Evolutionary conservation across 2,797 vertebrate genomes (phyloP), one percentile per base, ranked within the genome.

Genomic region (Mus caroli): DNA sequence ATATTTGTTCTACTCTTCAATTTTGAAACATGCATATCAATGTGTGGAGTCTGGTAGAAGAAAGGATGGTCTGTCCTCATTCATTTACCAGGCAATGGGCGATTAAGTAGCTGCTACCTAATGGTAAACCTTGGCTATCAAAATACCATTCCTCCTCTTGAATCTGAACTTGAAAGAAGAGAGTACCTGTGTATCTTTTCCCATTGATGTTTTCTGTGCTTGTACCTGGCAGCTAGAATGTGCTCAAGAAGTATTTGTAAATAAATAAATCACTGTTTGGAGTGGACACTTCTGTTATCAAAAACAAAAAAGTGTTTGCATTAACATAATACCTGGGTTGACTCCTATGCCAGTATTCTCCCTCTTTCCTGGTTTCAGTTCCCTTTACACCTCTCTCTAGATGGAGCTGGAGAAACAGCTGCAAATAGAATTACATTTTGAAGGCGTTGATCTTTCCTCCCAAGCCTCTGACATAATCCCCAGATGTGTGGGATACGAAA

Each of bases 341-440:
- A 85, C 40, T 78, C 40, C 37, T n/a, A 50, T 10, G 11, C 37
- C 75, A 73, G 20, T 28, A 9, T 43, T 80, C 84, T 80, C 77
- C 19, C 60, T 95, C 56, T 93, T 85, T 40, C 40, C 67, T 90
- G 9, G 52, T 34, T 15, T 20, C 10, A 8, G 1, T 90, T 56
- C 15, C 10, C 40, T 76, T 40, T 37, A 67, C 4, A 77, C 9
- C 46, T 78, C 12, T 50, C 7, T 92, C 54, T 64, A 93, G 43
- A 12, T 17, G 12, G 71, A 93, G 15, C 14, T 91, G 15, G 31
- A 73, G 67, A 90, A 94, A 94, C 13, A 94, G 84, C 64, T 67
- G 75, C 79, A 87, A 87, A 96, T 84, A 67, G 46, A 79, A 92
- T 92, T 31, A 56, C 34, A 58, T 87, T 92, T 94, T 83, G 90